phyloP scores from a whole-genome alignment of 2,797 vertebrate species.

The Xenentodon cancila region DNA sequence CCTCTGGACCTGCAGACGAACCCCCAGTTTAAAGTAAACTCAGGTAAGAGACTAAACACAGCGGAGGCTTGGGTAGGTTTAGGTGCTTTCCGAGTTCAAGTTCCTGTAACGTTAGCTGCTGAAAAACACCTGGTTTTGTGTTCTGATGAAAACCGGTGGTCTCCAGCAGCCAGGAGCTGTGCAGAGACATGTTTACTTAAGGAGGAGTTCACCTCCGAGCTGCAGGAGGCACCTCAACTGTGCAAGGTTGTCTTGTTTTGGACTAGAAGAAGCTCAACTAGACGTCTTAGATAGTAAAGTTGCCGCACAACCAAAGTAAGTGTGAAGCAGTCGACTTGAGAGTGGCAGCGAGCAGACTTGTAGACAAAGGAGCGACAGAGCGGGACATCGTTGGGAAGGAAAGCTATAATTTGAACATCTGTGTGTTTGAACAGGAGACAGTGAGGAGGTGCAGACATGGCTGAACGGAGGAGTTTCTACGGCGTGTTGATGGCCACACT shows the following conservation, averaged over 20 bases:
- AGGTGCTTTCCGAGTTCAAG: slow-evolving; percentile 46
- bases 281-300: too few relatives aligned
- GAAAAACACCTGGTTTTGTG: slow-evolving; percentile 45
- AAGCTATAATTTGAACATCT: background rate
- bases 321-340: too few relatives aligned
- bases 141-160: slow-evolving; percentile 13
- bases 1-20: slow-evolving; percentile 40
- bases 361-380: too few relatives aligned
- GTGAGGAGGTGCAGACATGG: slow-evolving; percentile 61
- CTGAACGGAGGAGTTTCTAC: slow-evolving; percentile 53
- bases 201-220: slow-evolving; percentile 6
- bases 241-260: background rate
- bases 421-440: slow-evolving; percentile 31
- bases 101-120: slow-evolving; percentile 30
- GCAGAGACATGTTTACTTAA: slow-evolving; percentile 27
- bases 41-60: slow-evolving; percentile 59
- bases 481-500: slow-evolving; percentile 41
- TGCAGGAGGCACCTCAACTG: slow-evolving; percentile 5
- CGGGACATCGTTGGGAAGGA: background rate
- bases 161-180: background rate
- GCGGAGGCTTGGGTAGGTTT: background rate
- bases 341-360: too few relatives aligned
- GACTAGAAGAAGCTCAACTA: too few relatives aligned
- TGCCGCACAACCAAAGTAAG: too few relatives aligned
- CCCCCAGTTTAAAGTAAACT: slow-evolving; percentile 5